These are phyloP conservation scores for Chamaedrilus cognettii DNA, from an alignment of 2,888 invertebrate species.

Conservation along the genomic window DNA sequence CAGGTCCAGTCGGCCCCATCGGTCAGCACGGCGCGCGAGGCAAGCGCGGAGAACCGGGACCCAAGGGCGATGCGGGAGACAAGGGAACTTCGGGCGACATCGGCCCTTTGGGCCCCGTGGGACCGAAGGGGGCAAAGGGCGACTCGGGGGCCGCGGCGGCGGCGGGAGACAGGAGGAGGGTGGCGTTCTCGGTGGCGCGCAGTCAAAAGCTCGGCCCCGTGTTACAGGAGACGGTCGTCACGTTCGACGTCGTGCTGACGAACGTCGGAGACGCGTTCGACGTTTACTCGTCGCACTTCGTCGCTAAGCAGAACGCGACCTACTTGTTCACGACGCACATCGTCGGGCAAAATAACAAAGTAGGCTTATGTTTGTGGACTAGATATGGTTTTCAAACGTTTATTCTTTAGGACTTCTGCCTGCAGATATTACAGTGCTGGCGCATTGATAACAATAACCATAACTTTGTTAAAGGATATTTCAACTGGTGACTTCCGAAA, in stretches of 20 bases:
- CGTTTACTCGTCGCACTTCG: constrained; percentile 52
- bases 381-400: no score
- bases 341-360: constrained; percentile 48
- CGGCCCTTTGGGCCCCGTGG: constrained; percentile 47
- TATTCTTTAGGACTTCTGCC: no score
- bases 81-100: constrained; percentile 45
- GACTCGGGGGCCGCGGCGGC: constrained; percentile 33
- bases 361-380: no score
- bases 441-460: no score
- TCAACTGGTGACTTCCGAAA: no score
- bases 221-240: constrained; percentile 51
- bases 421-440: no score
- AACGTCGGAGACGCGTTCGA: constrained; percentile 54
- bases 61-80: constrained; percentile 41
- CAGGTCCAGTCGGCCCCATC: constrained; percentile 32
- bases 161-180: constrained; percentile 32
- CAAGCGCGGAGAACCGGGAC: constrained; percentile 40
- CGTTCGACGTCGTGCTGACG: constrained; percentile 51
- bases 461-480: no score
- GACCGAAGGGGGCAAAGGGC: constrained; percentile 44
- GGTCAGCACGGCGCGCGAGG: constrained; percentile 45
- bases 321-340: constrained; percentile 55
- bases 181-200: constrained; percentile 55
- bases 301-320: constrained; percentile 51
- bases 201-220: constrained; percentile 54